Conservation (phyloP, 2,797 vertebrate genomes). For the Moxostoma hubbsi region DNA sequence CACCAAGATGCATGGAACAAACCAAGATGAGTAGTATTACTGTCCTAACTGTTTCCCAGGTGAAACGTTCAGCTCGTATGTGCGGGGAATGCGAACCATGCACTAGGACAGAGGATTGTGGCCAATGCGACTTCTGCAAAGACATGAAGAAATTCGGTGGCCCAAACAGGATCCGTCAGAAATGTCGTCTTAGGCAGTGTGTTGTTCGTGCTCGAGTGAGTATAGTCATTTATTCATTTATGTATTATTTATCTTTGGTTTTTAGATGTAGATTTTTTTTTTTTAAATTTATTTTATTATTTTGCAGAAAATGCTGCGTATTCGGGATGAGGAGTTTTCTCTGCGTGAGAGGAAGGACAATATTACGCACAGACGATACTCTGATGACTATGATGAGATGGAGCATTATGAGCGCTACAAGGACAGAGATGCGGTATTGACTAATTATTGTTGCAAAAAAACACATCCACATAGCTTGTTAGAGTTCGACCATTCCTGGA, state of each 20-base stretch:
- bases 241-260: not conserved
- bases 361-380: constrained; percentile 83
- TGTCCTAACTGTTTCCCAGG: constrained; percentile 64
- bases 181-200: constrained; percentile 93
- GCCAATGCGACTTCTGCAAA: constrained; percentile 94
- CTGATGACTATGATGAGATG: constrained; percentile 86
- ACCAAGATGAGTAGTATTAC: too few species aligned
- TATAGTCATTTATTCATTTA: not conserved
- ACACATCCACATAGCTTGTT: constrained; percentile 19
- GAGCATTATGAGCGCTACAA: constrained; percentile 89
- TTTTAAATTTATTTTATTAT: not conserved
- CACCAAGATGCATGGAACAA: too few species aligned
- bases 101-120: constrained; percentile 89
- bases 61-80: constrained; percentile 94
- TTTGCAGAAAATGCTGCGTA: constrained; percentile 88
- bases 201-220: constrained; percentile 91
- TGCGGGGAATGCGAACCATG: constrained; percentile 95
- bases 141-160: constrained; percentile 99
- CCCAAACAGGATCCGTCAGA: constrained; percentile 96
- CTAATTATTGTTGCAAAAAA: constrained; percentile 67
- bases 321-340: constrained; percentile 85
- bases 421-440: constrained; percentile 71
- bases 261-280: not conserved
- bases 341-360: constrained; percentile 85
- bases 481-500: too few species aligned